A percentile compares a stretch with the other conserved stretches of the same genome.
Evolutionary conservation across 1,140 invertebrate genomes (phyloP).

Genomic region (Heliconius himera): DNA sequence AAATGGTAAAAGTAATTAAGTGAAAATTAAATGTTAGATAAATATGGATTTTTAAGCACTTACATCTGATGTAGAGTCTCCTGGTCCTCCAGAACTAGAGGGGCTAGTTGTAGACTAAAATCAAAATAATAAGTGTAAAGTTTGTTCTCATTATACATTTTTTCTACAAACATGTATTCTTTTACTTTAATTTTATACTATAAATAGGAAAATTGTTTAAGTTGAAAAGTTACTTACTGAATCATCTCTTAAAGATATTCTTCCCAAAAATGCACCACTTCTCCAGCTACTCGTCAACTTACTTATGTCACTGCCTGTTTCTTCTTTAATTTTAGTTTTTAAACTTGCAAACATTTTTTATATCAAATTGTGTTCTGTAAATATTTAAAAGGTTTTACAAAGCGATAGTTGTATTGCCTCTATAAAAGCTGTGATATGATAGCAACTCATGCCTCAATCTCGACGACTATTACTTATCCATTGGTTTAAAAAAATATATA

Average conservation of each 20-base stretch:
- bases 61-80: conserved; percentile 72
- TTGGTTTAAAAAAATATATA: conserved; percentile 19
- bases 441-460: not conserved
- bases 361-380: not conserved
- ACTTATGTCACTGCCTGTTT: conserved; percentile 76
- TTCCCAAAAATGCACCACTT: conserved; percentile 70
- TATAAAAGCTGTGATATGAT: not conserved
- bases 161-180: no score
- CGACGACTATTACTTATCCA: conserved; percentile 9
- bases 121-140: not conserved
- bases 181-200: no score
- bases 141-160: not conserved
- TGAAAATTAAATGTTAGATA: not conserved
- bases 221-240: conserved; percentile 56
- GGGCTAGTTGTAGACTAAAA: conserved; percentile 65
- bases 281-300: conserved; percentile 75
- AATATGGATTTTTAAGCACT: conserved; percentile 39
- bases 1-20: not conserved
- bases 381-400: not conserved
- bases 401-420: not conserved
- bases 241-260: conserved; percentile 70
- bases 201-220: not conserved
- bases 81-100: conserved; percentile 68
- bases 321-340: conserved; percentile 78
- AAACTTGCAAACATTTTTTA: conserved; percentile 73